phyloP scores from a whole-genome alignment of 2,888 invertebrate genomes.

The Ochropleura leucogaster region DNA sequence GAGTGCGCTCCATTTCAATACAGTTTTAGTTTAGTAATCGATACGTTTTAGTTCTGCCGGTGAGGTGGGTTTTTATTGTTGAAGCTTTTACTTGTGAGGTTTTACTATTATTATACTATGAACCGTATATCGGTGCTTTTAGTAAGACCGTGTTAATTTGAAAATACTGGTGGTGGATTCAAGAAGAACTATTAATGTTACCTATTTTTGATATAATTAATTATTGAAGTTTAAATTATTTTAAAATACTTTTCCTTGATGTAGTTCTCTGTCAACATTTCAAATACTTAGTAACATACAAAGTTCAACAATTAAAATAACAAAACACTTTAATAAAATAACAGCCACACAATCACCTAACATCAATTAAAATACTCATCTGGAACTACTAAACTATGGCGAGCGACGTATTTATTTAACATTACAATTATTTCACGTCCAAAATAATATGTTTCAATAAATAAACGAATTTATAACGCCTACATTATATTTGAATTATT shows the following conservation, averaged over 20 bases:
- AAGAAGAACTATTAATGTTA: neutral
- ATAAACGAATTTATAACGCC: slow-evolving; percentile 66
- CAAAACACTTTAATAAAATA: slow-evolving; percentile 35
- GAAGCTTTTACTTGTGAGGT: too few relatives aligned
- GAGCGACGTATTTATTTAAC: slow-evolving; percentile 52
- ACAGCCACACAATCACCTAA: slow-evolving; percentile 18
- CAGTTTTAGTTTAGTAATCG: slow-evolving; percentile 66
- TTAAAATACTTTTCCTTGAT: neutral
- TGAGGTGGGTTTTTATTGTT: slow-evolving; percentile 41
- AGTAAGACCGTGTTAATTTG: too few relatives aligned
- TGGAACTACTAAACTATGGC: slow-evolving; percentile 51
- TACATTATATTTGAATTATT: slow-evolving; percentile 46
- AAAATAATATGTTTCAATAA: slow-evolving; percentile 67
- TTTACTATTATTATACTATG: too few relatives aligned
- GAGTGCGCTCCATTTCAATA: slow-evolving; percentile 75
- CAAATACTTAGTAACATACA: slow-evolving; percentile 2
- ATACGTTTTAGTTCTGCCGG: slow-evolving; percentile 56
- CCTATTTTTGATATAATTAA: neutral
- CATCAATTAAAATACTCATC: slow-evolving; percentile 55
- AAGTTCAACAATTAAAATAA: slow-evolving; percentile 22
- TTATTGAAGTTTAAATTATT: neutral
- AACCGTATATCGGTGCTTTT: too few relatives aligned
- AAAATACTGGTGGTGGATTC: neutral
- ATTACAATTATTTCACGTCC: slow-evolving; percentile 58
- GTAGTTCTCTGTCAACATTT: neutral